Base-by-base conservation (phyloP, 2,797 vertebrate species). In the Okamejei kenojei region DNA sequence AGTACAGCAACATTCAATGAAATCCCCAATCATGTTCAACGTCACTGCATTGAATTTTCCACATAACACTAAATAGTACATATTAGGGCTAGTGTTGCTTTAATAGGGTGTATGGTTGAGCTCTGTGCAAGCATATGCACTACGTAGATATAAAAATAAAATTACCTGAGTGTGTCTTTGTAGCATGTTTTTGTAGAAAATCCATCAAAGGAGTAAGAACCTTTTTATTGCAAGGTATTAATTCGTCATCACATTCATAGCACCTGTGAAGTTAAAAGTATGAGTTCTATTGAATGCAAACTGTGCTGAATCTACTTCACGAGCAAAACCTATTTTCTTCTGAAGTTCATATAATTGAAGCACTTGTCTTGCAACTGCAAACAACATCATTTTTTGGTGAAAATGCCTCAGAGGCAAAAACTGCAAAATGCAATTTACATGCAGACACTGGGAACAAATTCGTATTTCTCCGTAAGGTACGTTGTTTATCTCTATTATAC, bases 241-340 rank as follows among this genome's bases (percentile, higher is more conserved):
- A 97, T 94, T 99, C 98, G 96, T 99, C 98, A 93, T 99, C 97
- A 96, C 99, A 99, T 96, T 99, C 98, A n/a, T 98, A 98, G 96
- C 98, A 99, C 98, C 99, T 99, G 94, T 54, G 38, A 74, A 92
- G 54, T 92, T 92, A 26, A 92, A 92, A 91, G 68, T 29, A 91
- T 45, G 5, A 38, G 45, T 54, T 19, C 11, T 38, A 45, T 26
- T 38, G 9, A 74, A n/a, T 73, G 32, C 13, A 76, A 54, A 76
- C 7, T 76, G 71, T 74, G 38, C 71, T 74, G 3, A 74, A 76
- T n/a, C 54, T 74, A 74, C 45, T 76, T 45, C 76, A 92, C 74
- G 26, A 92, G 19, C 71, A 91, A 21, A 29, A 35, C 26, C 21
- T 26, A 29, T 76, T 73, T 71, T 7, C 38, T 90, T 73, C 11